Base-by-base conservation (phyloP, 2,888 invertebrate genomes). In the Tillus elongatus region DNA sequence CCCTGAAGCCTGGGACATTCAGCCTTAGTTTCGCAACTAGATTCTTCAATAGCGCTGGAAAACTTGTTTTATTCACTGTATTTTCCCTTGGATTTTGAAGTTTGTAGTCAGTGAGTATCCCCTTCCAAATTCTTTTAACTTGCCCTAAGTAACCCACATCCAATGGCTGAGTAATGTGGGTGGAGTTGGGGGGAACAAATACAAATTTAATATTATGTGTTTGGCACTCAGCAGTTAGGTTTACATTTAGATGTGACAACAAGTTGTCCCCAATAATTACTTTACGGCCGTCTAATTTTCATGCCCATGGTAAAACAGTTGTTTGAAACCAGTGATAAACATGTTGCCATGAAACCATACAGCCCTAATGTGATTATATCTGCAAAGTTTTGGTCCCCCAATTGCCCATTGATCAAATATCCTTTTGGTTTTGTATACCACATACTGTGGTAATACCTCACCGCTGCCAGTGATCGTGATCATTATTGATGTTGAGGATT, bases 351-450 rank as follows among this genome's bases (percentile, higher is more conserved):
- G 46, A 35, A 51, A 49, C 47, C 47, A 49, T 19, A 50, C 60
- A 13, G 46, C 48, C 37, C 49, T 49, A 2, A 45, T 46, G 6
- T 52, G 35, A 39, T 54, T 57, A 41, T 57, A 61, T 4, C 53
- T 14, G 35, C 43, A 28, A 34, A 45, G 27, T 13, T 13, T 28
- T 11, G 54, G 57, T 9, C 61, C 61, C 12, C 55, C 53, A 37
- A 44, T 39, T 10, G 46, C 49, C 58, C 58, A 60, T 11, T 46
- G 41, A 19, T 50, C 40, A 46, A 48, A 54, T n/a, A 60, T 13
- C 12, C 48, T 24, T 40, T 50, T 46, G 3, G 52, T 42, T 42
- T 58, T 58, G 38, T 54, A 56, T 8, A 53, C 52, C 11, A 54
- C 50, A 43, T 55, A 56, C n/a, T 47, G 49, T 9, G 52, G 49